Evolutionary conservation across 1,140 invertebrate genomes (phyloP).

Genomic region (Medauroidea extradentata): DNA sequence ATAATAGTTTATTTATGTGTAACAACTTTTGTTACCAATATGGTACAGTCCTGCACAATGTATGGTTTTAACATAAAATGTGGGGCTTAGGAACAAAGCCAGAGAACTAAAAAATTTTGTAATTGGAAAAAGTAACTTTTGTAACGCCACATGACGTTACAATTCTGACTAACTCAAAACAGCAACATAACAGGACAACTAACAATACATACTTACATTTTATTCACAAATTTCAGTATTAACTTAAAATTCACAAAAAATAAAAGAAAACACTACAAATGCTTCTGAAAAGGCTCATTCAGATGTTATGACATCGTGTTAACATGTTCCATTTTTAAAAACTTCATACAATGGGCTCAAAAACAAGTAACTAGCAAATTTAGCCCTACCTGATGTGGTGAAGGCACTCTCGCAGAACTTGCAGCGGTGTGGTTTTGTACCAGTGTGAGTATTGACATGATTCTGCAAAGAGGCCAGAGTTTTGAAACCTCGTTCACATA

Average conservation of each 20-base stretch:
- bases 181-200: too few species aligned
- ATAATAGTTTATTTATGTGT: too few species aligned
- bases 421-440: slow-evolving; percentile 91
- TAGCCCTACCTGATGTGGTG: slow-evolving; percentile 76
- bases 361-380: slow-evolving; percentile 14
- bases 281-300: background rate
- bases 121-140: too few species aligned
- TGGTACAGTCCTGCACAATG: too few species aligned
- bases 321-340: too few species aligned
- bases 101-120: too few species aligned
- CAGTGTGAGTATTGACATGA: slow-evolving; percentile 95
- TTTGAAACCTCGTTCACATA: slow-evolving; percentile 94
- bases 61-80: too few species aligned
- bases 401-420: slow-evolving; percentile 90
- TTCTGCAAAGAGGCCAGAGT: slow-evolving; percentile 90
- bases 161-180: too few species aligned
- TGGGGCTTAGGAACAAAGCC: too few species aligned
- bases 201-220: background rate
- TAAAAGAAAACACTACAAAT: background rate
- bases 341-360: background rate
- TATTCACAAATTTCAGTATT: background rate
- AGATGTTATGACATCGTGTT: background rate
- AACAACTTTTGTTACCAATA: too few species aligned
- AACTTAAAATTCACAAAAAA: background rate
- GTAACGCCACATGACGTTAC: too few species aligned